Evolutionary conservation across 2,797 vertebrate species (phyloP), one percentile per base, ranked within the genome.

Genomic region (Oreochromis grahami): DNA sequence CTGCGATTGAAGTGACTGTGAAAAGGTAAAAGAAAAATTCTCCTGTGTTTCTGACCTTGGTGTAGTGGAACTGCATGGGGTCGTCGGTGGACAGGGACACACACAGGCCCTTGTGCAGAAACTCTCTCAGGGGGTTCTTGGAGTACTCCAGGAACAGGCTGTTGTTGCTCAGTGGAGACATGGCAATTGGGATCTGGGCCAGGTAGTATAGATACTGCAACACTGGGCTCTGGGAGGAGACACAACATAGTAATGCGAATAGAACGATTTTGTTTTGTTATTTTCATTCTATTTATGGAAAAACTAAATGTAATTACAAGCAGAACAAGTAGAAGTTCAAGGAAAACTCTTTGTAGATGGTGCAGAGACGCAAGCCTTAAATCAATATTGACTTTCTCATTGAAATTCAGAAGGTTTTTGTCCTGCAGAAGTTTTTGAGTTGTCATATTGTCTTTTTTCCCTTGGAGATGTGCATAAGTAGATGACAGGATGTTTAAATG

Each of bases 111-210:
- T 99, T 99, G 56, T 99, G 98, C 15, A 99, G 96, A 91, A 99
- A 99, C 89, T 99, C 98, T 79, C 96, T 91, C 5, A 99, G 95
- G 0, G 98, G 98, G 89, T 98, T 99, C 93, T 99, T 99, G 63
- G 98, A 98, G 93, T 99, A 99, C 93, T 99, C 96, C 80, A 99
- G 95, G 91, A 99, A 99, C 3, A 99, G 94, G 88, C 98, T 99
- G 95, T 99, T 99, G 96, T 99, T 99, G 94, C 98, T 99, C 65
- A 99, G 97, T 2, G 98, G 98, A 65, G 98, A 99, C 98, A 99
- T 99, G 84, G 98, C 98, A 56, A 99, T 99, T 15, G 98, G 98
- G 38, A 99, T 96, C 96, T 99, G 98, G 80, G 97, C 97, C 90
- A 99, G 97, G 91, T 99, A 99, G 95, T 98, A 99, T 85, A 99